Conservation (phyloP, 2,888 invertebrate genomes). For the Sinhomidia bicolor region DNA sequence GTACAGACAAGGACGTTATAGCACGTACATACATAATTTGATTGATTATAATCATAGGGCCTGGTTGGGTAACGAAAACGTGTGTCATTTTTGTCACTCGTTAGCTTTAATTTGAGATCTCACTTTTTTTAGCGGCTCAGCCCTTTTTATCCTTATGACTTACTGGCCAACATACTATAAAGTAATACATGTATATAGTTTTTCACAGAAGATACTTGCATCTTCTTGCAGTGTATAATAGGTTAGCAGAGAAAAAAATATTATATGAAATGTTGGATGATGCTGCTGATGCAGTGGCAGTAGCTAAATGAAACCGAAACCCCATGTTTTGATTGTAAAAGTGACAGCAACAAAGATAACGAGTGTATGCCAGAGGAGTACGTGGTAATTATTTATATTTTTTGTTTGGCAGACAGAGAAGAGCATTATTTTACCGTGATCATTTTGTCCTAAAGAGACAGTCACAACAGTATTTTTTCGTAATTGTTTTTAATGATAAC, state of each 20-base stretch:
- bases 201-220: background rate
- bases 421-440: slow-evolving; percentile 43
- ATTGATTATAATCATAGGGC: background rate
- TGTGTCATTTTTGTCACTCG: background rate
- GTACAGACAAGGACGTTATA: background rate
- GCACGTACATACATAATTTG: slow-evolving; percentile 25
- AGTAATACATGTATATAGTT: background rate
- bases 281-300: background rate
- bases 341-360: slow-evolving; percentile 1
- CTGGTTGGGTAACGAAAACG: background rate
- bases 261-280: too few species aligned
- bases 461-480: background rate
- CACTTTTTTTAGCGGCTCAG: background rate
- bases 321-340: background rate
- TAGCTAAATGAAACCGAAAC: slow-evolving; percentile 14
- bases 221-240: too few species aligned
- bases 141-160: background rate
- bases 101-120: background rate
- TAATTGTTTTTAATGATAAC: slow-evolving; percentile 22
- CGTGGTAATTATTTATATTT: slow-evolving; percentile 36
- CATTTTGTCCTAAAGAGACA: slow-evolving; percentile 55
- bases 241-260: too few species aligned
- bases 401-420: background rate
- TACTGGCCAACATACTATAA: background rate
- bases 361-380: background rate